Percentiles rank a stretch among this genome's conserved stretches.
Conservation (phyloP, 2,113 vertebrate genomes). For the Menura novaehollandiae region DNA sequence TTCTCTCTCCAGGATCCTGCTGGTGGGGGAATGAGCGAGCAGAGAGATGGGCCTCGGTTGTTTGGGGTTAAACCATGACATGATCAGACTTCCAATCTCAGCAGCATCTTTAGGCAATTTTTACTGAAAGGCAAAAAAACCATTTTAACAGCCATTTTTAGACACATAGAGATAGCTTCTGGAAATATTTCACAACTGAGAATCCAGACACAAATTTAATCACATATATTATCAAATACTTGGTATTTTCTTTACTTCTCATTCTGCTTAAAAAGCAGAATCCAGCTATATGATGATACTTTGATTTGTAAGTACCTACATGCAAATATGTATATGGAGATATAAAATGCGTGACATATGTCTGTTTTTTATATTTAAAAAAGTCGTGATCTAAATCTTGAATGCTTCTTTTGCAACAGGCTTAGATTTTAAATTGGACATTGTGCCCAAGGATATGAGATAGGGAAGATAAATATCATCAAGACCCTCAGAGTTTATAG, state of each 20-base stretch:
- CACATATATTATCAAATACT: neutral
- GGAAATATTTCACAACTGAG: neutral
- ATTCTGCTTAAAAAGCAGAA: neutral
- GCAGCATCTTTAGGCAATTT: neutral
- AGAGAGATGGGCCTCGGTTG: neutral
- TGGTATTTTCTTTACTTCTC: neutral
- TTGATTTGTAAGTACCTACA: neutral
- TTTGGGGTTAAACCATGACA: neutral
- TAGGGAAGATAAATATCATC: neutral
- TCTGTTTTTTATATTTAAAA: neutral
- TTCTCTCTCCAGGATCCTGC: neutral
- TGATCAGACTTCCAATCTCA: neutral
- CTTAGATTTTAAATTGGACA: neutral
- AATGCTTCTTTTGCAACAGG: neutral
- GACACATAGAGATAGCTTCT: neutral
- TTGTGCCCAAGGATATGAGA: neutral
- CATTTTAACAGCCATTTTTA: neutral
- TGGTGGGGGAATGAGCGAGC: neutral
- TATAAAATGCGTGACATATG: neutral
- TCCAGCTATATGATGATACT: neutral
- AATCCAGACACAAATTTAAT: neutral
- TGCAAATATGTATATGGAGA: neutral
- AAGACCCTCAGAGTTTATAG: neutral
- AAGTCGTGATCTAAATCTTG: neutral
- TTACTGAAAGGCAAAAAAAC: neutral